Conservation (phyloP, 2,797 vertebrate genomes). For the Sebastes diaconus region DNA sequence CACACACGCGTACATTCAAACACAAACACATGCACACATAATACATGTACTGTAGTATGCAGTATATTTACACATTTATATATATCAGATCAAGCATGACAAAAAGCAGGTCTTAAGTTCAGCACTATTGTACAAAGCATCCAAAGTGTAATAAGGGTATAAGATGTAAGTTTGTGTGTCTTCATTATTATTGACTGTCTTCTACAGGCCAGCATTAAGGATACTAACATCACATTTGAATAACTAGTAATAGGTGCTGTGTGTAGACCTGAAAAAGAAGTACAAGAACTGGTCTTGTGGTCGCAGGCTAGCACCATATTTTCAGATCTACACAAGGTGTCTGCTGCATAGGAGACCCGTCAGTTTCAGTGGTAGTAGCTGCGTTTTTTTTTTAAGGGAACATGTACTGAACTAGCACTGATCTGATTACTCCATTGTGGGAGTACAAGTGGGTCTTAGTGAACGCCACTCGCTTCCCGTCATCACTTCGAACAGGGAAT, state of each 20-base stretch:
- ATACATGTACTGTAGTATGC: conserved; percentile 59
- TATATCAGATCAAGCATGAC: conserved; percentile 80
- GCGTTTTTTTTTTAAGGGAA: conserved; percentile 59
- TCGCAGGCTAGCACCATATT: not conserved
- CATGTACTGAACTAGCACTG: conserved; percentile 62
- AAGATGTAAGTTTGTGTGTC: conserved; percentile 74
- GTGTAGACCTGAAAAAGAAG: conserved; percentile 45
- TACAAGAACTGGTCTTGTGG: not conserved
- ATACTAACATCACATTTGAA: conserved; percentile 54
- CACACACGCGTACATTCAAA: conserved; percentile 1
- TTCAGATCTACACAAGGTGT: conserved; percentile 15
- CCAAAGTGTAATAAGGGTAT: conserved; percentile 80
- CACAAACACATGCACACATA: not conserved
- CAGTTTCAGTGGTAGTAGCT: conserved; percentile 55
- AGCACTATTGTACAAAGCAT: conserved; percentile 84
- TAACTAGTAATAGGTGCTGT: conserved; percentile 6
- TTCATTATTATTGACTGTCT: conserved; percentile 69
- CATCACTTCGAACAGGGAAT: conserved; percentile 46
- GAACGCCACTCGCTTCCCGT: conserved; percentile 44
- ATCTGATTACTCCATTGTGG: conserved; percentile 68
- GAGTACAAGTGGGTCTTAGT: conserved; percentile 49
- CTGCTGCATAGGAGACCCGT: conserved; percentile 39
- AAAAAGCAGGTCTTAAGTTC: conserved; percentile 85
- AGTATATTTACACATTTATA: conserved; percentile 72
- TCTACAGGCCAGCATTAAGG: conserved; percentile 63